phyloP scores from a whole-genome alignment of 2,888 invertebrate genomes.

The Clitarchus hookeri region DNA sequence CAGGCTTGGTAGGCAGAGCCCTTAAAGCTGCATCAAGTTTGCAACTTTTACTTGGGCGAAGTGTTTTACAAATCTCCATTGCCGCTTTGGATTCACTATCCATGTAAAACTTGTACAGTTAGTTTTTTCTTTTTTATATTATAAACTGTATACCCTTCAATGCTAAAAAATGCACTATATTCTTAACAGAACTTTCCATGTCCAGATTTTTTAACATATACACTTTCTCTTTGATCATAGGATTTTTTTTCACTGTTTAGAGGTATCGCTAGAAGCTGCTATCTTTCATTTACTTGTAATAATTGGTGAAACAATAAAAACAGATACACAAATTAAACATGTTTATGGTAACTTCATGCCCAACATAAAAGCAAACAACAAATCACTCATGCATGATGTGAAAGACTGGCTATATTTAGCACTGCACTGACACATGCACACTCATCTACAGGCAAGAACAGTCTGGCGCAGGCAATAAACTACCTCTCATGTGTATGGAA shows the following conservation, averaged over 20 bases:
- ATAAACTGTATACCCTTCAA: background rate
- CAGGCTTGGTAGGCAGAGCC: too few species aligned
- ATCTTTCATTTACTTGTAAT: background rate
- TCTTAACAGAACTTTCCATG: background rate
- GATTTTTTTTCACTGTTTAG: background rate
- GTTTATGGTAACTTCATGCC: background rate
- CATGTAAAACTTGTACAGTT: background rate
- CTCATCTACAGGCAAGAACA: background rate
- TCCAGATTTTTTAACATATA: background rate
- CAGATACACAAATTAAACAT: background rate
- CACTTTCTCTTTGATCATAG: background rate
- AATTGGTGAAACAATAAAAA: background rate
- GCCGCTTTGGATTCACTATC: background rate
- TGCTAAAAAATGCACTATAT: background rate
- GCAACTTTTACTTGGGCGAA: too few species aligned
- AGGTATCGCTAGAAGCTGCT: background rate
- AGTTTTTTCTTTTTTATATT: background rate
- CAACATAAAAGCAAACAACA: background rate
- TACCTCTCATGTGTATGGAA: background rate
- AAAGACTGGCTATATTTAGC: background rate
- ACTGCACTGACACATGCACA: background rate
- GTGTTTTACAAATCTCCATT: too few species aligned
- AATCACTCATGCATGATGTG: background rate
- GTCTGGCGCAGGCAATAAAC: background rate
- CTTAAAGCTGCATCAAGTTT: too few species aligned